These are phyloP conservation scores for Cathartes aura DNA, from an alignment of 2,113 vertebrate species.

Conservation along the genomic window DNA sequence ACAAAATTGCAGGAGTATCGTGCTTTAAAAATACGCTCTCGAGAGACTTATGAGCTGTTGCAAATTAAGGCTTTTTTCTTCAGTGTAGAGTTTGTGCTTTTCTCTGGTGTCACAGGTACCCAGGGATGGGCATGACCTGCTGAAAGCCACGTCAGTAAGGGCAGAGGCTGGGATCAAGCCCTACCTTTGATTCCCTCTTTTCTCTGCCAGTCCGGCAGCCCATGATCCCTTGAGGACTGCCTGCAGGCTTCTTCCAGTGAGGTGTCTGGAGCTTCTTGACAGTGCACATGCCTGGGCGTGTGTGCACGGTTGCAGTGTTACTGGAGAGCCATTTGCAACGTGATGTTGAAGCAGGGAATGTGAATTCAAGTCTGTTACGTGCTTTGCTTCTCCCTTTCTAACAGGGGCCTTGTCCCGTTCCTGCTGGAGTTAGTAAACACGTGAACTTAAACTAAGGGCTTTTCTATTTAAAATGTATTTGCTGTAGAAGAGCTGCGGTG, in stretches of 20 bases:
- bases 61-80: background rate
- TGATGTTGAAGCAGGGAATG: rapidly evolving
- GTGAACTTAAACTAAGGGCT: background rate
- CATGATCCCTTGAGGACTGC: background rate
- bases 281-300: rapidly evolving
- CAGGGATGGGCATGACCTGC: background rate
- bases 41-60: background rate
- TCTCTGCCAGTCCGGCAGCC: background rate
- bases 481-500: background rate
- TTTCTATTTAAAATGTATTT: background rate
- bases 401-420: background rate
- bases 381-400: background rate
- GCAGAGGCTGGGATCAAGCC: background rate
- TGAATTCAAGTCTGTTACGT: background rate
- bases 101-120: background rate
- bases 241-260: background rate
- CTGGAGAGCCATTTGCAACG: background rate
- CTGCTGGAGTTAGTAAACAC: background rate
- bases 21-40: background rate
- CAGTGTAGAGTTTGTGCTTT: background rate
- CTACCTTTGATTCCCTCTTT: background rate
- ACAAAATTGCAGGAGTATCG: background rate
- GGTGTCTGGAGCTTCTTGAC: background rate
- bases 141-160: background rate
- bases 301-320: rapidly evolving